These are phyloP conservation scores for Melanophora roralis DNA, from an alignment of 2,888 invertebrate species.

Conservation along the genomic window DNA sequence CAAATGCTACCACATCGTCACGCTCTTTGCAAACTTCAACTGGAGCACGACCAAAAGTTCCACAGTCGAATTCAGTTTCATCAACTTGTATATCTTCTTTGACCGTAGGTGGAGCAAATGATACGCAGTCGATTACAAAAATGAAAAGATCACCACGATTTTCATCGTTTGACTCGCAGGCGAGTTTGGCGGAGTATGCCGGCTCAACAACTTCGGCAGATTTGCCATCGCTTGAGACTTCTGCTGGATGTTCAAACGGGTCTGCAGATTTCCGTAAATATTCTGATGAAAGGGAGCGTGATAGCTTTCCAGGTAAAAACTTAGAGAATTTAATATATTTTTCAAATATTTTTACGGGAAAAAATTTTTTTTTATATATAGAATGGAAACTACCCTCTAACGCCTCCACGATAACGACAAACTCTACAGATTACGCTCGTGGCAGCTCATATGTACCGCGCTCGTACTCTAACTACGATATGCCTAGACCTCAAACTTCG, in stretches of 20 bases:
- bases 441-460: constrained; percentile 72
- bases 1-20: constrained; percentile 42
- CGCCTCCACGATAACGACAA: constrained; percentile 52
- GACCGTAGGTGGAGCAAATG: constrained; percentile 65
- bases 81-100: constrained; percentile 65
- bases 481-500: constrained; percentile 65
- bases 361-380: constrained; percentile 2
- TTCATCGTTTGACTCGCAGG: constrained; percentile 77
- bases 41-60: constrained; percentile 88
- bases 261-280: constrained; percentile 51
- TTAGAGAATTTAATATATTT: background rate
- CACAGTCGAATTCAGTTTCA: constrained; percentile 73
- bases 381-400: constrained; percentile 56
- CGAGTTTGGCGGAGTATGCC: constrained; percentile 76
- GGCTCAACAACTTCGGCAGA: constrained; percentile 62
- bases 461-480: constrained; percentile 76
- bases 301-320: constrained; percentile 51
- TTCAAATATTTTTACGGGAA: too few relatives aligned
- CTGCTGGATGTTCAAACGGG: constrained; percentile 3
- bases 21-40: constrained; percentile 77
- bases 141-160: constrained; percentile 77
- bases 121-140: constrained; percentile 67
- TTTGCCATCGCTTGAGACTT: constrained; percentile 24
- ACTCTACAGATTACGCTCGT: constrained; percentile 62
- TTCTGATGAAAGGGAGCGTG: constrained; percentile 52